Evolutionary conservation across 2,888 invertebrate genomes (phyloP), one percentile per base, ranked within the genome.

Genomic region (Acronicta psi): DNA sequence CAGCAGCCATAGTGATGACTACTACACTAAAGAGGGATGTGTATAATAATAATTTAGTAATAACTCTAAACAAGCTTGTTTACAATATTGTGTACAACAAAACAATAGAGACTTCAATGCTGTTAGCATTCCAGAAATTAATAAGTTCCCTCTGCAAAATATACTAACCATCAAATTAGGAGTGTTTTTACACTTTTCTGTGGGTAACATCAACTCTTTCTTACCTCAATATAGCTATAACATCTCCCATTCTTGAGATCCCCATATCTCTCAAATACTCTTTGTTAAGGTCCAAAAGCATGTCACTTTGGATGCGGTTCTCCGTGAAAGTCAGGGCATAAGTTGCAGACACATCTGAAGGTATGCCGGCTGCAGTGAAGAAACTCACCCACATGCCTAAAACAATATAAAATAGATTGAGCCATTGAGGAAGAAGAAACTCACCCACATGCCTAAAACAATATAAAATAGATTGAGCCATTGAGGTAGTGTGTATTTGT

Each of bases 261-360:
- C 98, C 98, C 98, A 98, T 98, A 74, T 98, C 98, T 54, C 96
- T 95, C 2, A 98, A 89, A 82, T 98, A 97, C 73, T 98, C 98
- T 79, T 98, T 98, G 74, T 96, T 98, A 13, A 98, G 92, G 75
- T 98, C 98, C 66, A 96, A 91, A 51, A 98, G 86, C 98, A 98
- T 98, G 75, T 97, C 97, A 70, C 95, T 96, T 82, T 97, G 96
- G 61, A 98, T 98, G 25, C 98, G 95, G 88, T 98, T 97, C 82
- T 98, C 97, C 0, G 96, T 96, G 85, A 98, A 98, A 8, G 97
- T 96, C 18, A 98, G 95, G 0, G 98, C 98, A 88, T 98, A 98
- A 58, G 96, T 96, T 0, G 97, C 97, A 0, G 97, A 96, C 47
- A 96, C 96, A 44, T 96, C 96, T 0, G 96, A 94, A 0, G 97